Percentiles rank a stretch among this genome's conserved stretches.
Evolutionary conservation across 2,888 invertebrate genomes (phyloP).

Genomic region (Epirrita christyi): DNA sequence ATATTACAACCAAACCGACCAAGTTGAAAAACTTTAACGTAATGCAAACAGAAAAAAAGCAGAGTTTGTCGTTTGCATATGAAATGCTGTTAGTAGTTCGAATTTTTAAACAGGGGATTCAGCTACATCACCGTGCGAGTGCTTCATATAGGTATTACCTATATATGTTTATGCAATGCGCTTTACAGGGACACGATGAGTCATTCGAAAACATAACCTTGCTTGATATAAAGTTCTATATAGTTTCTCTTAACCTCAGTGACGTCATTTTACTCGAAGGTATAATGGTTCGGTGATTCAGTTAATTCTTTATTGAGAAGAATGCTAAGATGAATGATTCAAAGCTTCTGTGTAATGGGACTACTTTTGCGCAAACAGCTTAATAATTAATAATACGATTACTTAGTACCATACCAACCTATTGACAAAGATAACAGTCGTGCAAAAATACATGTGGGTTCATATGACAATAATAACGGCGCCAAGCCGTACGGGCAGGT

Average conservation of each 20-base stretch:
- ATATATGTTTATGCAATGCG: slow-evolving; percentile 29
- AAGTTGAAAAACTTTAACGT: slow-evolving; percentile 59
- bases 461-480: slow-evolving; percentile 59
- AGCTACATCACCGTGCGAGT: slow-evolving; percentile 41
- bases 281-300: slow-evolving; percentile 61
- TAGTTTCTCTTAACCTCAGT: slow-evolving; percentile 54
- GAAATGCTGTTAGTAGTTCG: slow-evolving; percentile 61
- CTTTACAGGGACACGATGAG: slow-evolving; percentile 49
- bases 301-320: slow-evolving; percentile 41
- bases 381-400: neutral
- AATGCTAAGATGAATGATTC: slow-evolving; percentile 54
- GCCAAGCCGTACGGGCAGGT: slow-evolving; percentile 65
- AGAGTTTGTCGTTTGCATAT: slow-evolving; percentile 63
- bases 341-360: slow-evolving; percentile 30
- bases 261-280: slow-evolving; percentile 57
- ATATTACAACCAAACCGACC: slow-evolving; percentile 49
- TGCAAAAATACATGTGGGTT: slow-evolving; percentile 44
- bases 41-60: slow-evolving; percentile 57
- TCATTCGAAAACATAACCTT: slow-evolving; percentile 55
- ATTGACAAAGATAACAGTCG: slow-evolving; percentile 16
- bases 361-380: slow-evolving; percentile 5
- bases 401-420: neutral
- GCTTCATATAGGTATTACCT: slow-evolving; percentile 11
- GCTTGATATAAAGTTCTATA: slow-evolving; percentile 48
- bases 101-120: slow-evolving; percentile 51